Conservation (phyloP, 92 coral and sea anemone species). For the Zoanthus solanderi region DNA sequence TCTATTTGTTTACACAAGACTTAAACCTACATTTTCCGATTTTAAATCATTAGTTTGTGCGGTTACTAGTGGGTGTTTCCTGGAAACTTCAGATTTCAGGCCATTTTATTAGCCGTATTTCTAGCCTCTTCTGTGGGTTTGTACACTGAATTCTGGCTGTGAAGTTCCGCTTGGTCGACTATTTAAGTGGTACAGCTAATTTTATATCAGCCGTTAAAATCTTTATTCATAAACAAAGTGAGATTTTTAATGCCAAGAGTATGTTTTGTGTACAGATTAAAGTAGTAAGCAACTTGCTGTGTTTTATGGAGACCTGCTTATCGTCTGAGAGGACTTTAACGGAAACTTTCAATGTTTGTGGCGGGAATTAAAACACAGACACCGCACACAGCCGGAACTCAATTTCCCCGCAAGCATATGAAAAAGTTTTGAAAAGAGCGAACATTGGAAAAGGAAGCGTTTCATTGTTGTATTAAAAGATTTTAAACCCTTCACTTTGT, state of each 20-base stretch:
- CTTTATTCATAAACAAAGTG: not conserved
- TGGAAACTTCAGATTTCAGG: not conserved
- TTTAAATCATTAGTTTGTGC: not conserved
- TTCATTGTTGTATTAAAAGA: not conserved
- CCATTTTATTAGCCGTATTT: no score
- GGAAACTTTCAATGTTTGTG: not conserved
- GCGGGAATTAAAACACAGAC: not conserved
- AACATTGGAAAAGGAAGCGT: constrained; percentile 12
- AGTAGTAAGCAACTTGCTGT: not conserved
- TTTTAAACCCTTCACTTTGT: not conserved
- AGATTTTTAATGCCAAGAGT: not conserved
- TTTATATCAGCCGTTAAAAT: not conserved
- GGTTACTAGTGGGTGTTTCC: not conserved
- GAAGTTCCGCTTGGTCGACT: constrained; percentile 4
- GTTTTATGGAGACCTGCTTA: constrained; percentile 5
- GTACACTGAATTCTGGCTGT: not conserved
- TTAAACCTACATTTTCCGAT: not conserved
- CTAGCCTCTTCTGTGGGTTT: not conserved
- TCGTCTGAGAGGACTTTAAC: not conserved
- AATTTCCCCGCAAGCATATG: not conserved
- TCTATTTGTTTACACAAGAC: not conserved
- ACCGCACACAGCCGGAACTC: not conserved
- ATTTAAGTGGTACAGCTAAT: not conserved
- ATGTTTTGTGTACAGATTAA: constrained; percentile 27
- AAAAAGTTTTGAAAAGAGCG: not conserved